Base-by-base conservation (phyloP, 2,113 vertebrate genomes). In the Coturnix japonica region DNA sequence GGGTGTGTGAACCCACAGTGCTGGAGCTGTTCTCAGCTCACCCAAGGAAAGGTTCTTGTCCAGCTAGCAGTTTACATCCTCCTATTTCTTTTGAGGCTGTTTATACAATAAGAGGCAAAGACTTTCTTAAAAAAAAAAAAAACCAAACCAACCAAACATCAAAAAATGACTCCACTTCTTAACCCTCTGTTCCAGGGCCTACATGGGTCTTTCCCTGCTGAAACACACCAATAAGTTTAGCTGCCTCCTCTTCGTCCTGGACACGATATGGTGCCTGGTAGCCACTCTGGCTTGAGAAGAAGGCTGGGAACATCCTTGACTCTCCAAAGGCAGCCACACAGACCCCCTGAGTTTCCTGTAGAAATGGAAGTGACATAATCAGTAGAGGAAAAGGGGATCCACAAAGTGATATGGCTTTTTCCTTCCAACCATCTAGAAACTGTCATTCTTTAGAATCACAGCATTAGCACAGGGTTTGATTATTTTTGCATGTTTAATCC, bases 261-360 rank as follows among this genome's bases (percentile, higher is more conserved):
- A 98, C 97, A 1, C 97, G 96, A 77, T 97, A 98, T 0, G 98
- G 98, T 59, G 99, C 98, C 70, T 94, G 96, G 90, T 98, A 99
- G 78, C 98, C 98, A 13, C 99, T 99, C 67, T 96, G 95, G 37
- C 91, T 59, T 49, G 97, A 97, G 87, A 99, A 99, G 97, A 99
- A 99, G 31, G 98, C 98, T 72, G 99, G 98, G 82, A 99, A 99
- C 56, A 97, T 97, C 83, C 94, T 97, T 30, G 98, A 97, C 30
- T 97, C 87, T 65, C 98, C 98, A 81, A 98, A 99, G 26, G 98
- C 98, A 87, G 98, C 98, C 49, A 99, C 98, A 1, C 98, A 99
- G 39, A 99, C 98, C 19, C 99, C 98, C 72, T 98, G 98, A 4
- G 99, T 99, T 93, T 99, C 99, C 99, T 99, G 73, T 41, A 84